Conservation (phyloP, 2,797 vertebrate species). For the Parotocinclus haroldoi region DNA sequence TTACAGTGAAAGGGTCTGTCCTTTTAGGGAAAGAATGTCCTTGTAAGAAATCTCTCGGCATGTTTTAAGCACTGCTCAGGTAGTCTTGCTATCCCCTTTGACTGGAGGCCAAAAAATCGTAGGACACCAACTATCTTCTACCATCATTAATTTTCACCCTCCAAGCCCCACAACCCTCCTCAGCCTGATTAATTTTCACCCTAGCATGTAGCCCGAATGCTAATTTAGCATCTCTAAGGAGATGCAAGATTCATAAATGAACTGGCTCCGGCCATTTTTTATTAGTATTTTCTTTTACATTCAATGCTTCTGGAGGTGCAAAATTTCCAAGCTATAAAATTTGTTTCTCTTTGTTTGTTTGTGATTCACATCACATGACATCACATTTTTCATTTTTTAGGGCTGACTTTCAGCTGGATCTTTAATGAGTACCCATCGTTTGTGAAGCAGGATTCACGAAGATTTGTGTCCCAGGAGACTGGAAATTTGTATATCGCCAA, state of each 20-base stretch:
- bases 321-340: conserved; percentile 40
- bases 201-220: conserved; percentile 51
- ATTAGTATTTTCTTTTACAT: conserved; percentile 43
- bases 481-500: conserved; percentile 96
- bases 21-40: not conserved
- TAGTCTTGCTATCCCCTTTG: conserved; percentile 34
- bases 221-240: conserved; percentile 48
- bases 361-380: conserved; percentile 29
- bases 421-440: conserved; percentile 92
- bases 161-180: conserved; percentile 47
- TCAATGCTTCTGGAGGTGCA: conserved; percentile 46
- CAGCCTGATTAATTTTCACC: conserved; percentile 60
- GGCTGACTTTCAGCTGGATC: conserved; percentile 92
- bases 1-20: no score
- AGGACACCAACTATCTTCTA: conserved; percentile 42
- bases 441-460: conserved; percentile 90
- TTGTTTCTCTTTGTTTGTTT: conserved; percentile 36
- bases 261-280: conserved; percentile 47
- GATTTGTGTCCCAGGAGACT: conserved; percentile 94
- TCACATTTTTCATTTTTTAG: conserved; percentile 61
- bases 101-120: conserved; percentile 43
- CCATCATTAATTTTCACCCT: conserved; percentile 53
- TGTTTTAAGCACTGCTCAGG: conserved; percentile 34
- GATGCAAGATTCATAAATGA: conserved; percentile 45
- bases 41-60: not conserved